Evolutionary conservation across 2,888 invertebrate genomes (phyloP).

Genomic region (Dolichopus griseipennis): DNA sequence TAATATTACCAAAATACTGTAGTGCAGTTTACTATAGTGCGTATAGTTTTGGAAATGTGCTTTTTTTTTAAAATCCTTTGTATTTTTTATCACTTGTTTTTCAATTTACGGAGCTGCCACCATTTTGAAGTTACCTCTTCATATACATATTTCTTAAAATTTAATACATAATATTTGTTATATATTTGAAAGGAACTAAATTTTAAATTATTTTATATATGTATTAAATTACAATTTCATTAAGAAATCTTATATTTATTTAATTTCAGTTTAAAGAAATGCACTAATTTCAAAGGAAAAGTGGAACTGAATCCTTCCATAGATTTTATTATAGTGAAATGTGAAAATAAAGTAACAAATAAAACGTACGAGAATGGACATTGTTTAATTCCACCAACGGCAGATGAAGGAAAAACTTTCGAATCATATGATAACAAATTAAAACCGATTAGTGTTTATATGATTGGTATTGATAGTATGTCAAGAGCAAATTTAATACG

Average conservation of each 20-base stretch:
- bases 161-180: too few species aligned
- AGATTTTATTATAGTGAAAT: constrained; percentile 47
- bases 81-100: too few species aligned
- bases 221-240: too few species aligned
- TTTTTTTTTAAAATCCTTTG: too few species aligned
- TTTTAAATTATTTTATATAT: too few species aligned
- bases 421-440: constrained; percentile 27
- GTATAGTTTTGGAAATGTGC: too few species aligned
- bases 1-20: too few species aligned
- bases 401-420: constrained; percentile 45
- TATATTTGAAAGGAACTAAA: too few species aligned
- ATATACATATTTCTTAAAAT: too few species aligned
- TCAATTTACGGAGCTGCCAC: too few species aligned
- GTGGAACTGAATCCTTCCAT: constrained; percentile 22
- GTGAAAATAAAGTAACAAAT: constrained; percentile 36
- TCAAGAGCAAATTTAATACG: constrained; percentile 63
- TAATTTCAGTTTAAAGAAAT: not conserved
- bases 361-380: constrained; percentile 44
- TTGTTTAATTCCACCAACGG: constrained; percentile 47
- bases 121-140: too few species aligned
- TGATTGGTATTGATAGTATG: constrained; percentile 74
- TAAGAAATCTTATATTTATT: not conserved
- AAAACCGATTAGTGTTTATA: constrained; percentile 54
- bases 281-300: not conserved
- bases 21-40: too few species aligned